Percentiles rank a stretch among this genome's conserved stretches.
Conservation (phyloP, 2,113 vertebrate species). For the Odontophorus gujanensis region DNA sequence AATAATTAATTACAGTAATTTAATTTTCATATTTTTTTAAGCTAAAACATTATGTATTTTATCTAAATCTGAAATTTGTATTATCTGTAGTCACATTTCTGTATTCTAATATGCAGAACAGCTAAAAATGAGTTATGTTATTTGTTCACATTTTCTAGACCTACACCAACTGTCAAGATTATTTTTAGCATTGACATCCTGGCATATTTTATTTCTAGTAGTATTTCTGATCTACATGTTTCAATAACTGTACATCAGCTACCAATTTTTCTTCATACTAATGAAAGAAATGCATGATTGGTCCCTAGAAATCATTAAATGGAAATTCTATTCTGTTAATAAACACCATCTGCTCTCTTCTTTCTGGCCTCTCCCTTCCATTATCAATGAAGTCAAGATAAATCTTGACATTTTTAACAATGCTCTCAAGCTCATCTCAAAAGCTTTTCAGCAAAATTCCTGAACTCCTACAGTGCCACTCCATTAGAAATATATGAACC, state of each 20-base stretch:
- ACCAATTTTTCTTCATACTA: constrained; percentile 16
- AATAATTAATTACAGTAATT: background rate
- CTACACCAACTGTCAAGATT: constrained; percentile 16
- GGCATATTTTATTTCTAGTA: constrained; percentile 10
- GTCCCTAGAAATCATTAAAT: background rate
- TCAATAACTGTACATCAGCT: constrained; percentile 23
- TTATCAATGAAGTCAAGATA: background rate
- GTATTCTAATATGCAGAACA: background rate
- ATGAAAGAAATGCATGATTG: background rate
- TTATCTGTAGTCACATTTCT: background rate
- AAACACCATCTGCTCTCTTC: constrained; percentile 2
- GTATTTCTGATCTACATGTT: constrained; percentile 5
- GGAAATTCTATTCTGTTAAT: constrained; percentile 13
- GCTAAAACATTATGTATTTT: background rate
- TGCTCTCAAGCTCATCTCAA: background rate
- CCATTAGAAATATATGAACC: background rate
- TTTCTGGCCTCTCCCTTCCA: background rate
- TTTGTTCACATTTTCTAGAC: constrained; percentile 30
- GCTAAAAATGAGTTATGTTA: constrained; percentile 21
- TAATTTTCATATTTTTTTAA: background rate
- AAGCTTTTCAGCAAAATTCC: background rate
- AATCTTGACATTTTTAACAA: background rate
- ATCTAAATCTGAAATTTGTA: background rate
- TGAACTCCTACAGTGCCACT: background rate
- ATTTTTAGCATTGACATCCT: constrained; percentile 29